Evolutionary conservation across 1,140 invertebrate species (phyloP), one percentile per base, ranked within the genome.

Genomic region (Semibalanus balanoides): DNA sequence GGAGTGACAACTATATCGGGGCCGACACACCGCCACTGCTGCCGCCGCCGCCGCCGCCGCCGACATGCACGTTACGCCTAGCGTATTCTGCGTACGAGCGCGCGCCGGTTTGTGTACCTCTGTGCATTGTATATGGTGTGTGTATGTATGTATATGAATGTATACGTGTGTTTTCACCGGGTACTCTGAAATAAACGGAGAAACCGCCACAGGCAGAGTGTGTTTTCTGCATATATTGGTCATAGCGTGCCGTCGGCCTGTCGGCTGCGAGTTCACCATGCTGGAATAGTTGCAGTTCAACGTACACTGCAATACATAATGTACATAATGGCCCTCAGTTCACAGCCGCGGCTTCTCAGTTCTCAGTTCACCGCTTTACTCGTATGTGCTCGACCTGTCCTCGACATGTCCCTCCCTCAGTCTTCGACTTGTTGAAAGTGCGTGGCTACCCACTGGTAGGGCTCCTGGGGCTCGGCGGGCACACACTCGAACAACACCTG

Each of bases 391-490:
- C 7, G 14, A 64, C 51, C 51, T 1, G 22, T n/a, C n/a, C n/a
- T n/a, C n/a, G n/a, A n/a, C n/a, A n/a, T n/a, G n/a, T n/a, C n/a
- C n/a, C n/a, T n/a, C n/a, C n/a, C n/a, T 25, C 22, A 64, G 51
- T 64, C 51, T 25, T 64, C 51, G 14, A 64, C 22, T 19, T 64
- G 96, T 81, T 97, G 94, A 94, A 93, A 95, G 87, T 85, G 80
- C 81, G 70, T 72, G 70, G 70, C 70, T n/a, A 28, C 29, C 70
- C 70, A 72, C 70, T 72, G 70, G 28, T 29, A 72, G n/a, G 28
- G 28, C 11, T 72, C 25, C 3, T 30, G 19, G 3, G 11, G n/a
- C 3, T 3, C 9, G 25, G 70, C 70, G 19, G 70, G 70, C 28
- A 72, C 28, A 30, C 70, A 72, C n/a, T 72, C 70, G 29, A 72